Percentiles rank a stretch among this genome's conserved stretches.
These are phyloP conservation scores for Catamblyrhynchus diadema DNA, from an alignment of 2,797 vertebrate genomes.

Conservation along the genomic window DNA sequence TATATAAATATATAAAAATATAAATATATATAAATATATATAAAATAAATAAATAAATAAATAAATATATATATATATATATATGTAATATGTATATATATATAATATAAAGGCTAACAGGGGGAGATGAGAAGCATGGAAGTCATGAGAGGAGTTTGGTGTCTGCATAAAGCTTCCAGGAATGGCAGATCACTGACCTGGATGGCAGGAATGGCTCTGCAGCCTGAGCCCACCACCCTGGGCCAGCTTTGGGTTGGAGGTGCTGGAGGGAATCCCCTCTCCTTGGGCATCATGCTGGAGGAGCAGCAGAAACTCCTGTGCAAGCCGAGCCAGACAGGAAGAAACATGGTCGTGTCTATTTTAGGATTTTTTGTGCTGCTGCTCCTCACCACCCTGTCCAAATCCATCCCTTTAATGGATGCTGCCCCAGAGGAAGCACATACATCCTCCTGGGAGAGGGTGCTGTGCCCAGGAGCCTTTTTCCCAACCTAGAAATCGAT, in stretches of 20 bases:
- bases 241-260: not conserved
- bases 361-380: constrained; percentile 1
- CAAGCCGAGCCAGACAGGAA: not conserved
- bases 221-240: accelerated
- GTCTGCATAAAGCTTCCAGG: not conserved
- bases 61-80: too few relatives aligned
- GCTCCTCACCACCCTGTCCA: not conserved
- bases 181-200: not conserved
- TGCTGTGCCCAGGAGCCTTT: not conserved
- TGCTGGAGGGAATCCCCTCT: not conserved
- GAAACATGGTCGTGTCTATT: not conserved
- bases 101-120: not conserved
- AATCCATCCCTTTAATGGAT: constrained; percentile 39
- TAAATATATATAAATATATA: too few relatives aligned
- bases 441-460: not conserved
- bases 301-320: not conserved
- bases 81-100: too few relatives aligned
- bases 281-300: not conserved
- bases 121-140: not conserved
- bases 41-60: too few relatives aligned
- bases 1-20: too few relatives aligned
- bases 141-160: accelerated
- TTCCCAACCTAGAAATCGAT: constrained; percentile 4
- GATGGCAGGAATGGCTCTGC: not conserved
- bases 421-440: not conserved